Conservation (phyloP, 1,140 invertebrate species). For the Camponotus floridanus region DNA sequence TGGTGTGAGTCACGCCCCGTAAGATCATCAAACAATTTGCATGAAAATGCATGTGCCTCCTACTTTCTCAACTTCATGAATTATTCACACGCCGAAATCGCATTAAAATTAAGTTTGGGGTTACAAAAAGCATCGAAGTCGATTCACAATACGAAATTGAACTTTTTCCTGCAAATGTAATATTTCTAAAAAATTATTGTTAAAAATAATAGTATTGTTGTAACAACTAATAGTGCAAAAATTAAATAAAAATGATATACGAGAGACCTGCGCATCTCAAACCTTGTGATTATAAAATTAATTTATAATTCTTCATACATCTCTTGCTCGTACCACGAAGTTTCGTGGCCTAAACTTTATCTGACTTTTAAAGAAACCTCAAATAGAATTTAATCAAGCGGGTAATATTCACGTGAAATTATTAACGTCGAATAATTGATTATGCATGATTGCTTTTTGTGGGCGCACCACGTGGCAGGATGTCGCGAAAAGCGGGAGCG, state of each 20-base stretch:
- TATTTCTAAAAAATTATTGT: background rate
- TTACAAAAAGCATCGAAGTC: slow-evolving; percentile 38
- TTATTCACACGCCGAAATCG: slow-evolving; percentile 68
- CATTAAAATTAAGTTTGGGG: slow-evolving; percentile 62
- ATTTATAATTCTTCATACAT: slow-evolving; percentile 26
- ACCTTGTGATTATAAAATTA: background rate
- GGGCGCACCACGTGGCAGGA: slow-evolving; percentile 23
- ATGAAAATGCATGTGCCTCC: slow-evolving; percentile 65
- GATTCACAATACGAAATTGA: slow-evolving; percentile 2
- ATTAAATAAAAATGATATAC: background rate
- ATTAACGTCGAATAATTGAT: slow-evolving; percentile 61
- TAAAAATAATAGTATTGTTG: background rate
- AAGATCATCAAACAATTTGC: slow-evolving; percentile 71
- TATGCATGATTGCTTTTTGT: slow-evolving; percentile 51
- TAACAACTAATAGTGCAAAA: background rate
- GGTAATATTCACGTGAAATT: slow-evolving; percentile 54
- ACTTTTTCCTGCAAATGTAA: slow-evolving; percentile 13
- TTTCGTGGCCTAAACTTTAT: slow-evolving; percentile 21
- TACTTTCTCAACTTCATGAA: slow-evolving; percentile 63
- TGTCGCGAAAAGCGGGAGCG: background rate
- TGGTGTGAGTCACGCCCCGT: slow-evolving; percentile 46
- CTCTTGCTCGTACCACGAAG: background rate
- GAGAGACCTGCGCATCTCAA: background rate
- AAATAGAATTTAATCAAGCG: slow-evolving; percentile 47
- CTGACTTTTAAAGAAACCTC: slow-evolving; percentile 54